phyloP scores from a whole-genome alignment of 2,797 vertebrate genomes.

The Mycteria americana region DNA sequence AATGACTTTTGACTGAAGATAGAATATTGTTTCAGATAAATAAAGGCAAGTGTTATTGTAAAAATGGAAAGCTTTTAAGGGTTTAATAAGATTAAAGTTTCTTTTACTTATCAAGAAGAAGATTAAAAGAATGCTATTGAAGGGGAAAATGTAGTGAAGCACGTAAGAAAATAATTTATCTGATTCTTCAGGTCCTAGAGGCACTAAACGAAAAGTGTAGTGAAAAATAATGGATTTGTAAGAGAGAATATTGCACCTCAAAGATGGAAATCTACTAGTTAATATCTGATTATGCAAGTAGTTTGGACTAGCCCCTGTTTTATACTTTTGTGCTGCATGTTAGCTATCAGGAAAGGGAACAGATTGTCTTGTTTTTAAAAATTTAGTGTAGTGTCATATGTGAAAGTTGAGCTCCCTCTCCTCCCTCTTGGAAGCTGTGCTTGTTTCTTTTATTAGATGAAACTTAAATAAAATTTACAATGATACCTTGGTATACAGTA shows the following conservation, averaged over 20 bases:
- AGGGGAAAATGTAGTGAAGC: neutral
- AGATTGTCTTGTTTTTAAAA: slow-evolving; percentile 9
- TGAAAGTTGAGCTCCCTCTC: slow-evolving; percentile 14
- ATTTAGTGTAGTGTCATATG: neutral
- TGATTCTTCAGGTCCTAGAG: neutral
- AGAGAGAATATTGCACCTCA: neutral
- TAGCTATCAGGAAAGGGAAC: neutral
- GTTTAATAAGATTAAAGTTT: neutral
- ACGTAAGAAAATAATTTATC: neutral
- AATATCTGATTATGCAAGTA: neutral
- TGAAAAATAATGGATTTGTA: neutral
- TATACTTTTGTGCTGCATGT: neutral
- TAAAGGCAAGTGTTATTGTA: neutral
- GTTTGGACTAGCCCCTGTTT: neutral
- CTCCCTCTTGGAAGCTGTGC: neutral
- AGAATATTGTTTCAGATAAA: neutral
- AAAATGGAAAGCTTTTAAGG: neutral
- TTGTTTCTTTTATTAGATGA: slow-evolving; percentile 1
- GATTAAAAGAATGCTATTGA: neutral
- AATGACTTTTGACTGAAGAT: neutral
- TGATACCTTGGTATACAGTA: neutral
- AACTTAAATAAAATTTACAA: slow-evolving; percentile 19
- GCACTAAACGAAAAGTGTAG: neutral
- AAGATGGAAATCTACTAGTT: neutral
- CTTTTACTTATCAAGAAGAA: neutral